Base-by-base conservation (phyloP, 1,140 invertebrate species). In the Samia ricini region DNA sequence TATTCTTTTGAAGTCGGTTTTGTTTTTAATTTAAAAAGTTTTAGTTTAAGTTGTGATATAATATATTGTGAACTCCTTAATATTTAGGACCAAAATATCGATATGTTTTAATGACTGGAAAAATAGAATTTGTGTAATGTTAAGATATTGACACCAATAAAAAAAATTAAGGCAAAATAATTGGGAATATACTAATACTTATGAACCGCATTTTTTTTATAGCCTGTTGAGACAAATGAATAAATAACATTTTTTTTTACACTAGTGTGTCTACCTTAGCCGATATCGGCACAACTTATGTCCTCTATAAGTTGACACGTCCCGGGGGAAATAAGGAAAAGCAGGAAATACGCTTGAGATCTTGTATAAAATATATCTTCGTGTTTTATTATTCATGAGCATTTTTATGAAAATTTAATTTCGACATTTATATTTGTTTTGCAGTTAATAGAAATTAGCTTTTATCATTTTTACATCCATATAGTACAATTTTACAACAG, bases 301-400 rank as follows among this genome's bases (percentile, higher is more conserved):
- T 79, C 76, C 75, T 74, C 76, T 79, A 75, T 81, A 82, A 83
- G 77, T 83, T 82, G 81, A 78, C 75, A 81, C 75, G 79, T 84
- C 85, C 77, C 83, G 21, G 59, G 83, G 85, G 85, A 88, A 88
- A 88, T 88, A 85, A 81, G 79, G 77, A 74, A 80, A 85, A 80
- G 82, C 71, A 74, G 72, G 71, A 81, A 81, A 80, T 77, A 77
- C 77, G 75, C 76, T 73, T 73, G 79, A 78, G 80, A 79, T 74
- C 74, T 82, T 70, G 76, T 69, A 77, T 76, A 79, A 84, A 84
- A 87, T 85, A 85, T 83, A 74, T 77, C 79, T 75, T 75, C 74
- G 76, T 76, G 71, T 77, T 79, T 77, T 83, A 77, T 81, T 74
- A 76, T 74, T 76, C 72, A 76, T 76, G 63, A 24, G 24, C 23